Evolutionary conservation across 2,113 vertebrate genomes (phyloP).

Genomic region (Callorhinus ursinus): DNA sequence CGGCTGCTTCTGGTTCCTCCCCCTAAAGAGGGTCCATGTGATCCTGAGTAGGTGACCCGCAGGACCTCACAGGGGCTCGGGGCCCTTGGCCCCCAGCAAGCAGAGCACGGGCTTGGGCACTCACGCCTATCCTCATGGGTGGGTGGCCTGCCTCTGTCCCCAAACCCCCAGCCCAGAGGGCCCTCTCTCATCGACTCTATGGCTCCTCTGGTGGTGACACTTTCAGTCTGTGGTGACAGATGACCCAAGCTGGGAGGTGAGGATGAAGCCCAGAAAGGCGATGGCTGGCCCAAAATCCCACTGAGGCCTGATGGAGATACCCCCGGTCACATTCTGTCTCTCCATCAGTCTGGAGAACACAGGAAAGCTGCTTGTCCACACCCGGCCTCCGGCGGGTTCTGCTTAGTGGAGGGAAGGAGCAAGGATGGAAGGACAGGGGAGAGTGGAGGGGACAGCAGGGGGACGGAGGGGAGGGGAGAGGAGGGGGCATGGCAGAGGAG

Average conservation of each 20-base stretch:
- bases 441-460: fast-evolving
- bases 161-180: background rate
- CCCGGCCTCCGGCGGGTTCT: background rate
- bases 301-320: fast-evolving
- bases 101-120: background rate
- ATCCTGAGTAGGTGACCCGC: background rate
- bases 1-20: background rate
- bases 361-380: too few relatives aligned
- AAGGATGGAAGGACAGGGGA: fast-evolving
- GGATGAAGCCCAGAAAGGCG: background rate
- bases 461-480: too few relatives aligned
- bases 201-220: background rate
- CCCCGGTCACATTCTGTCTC: fast-evolving
- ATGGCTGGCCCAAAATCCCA: fast-evolving
- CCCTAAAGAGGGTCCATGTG: fast-evolving
- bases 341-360: fast-evolving
- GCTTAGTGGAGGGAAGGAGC: background rate
- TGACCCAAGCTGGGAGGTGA: background rate
- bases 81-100: background rate
- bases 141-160: background rate
- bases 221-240: background rate
- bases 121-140: background rate
- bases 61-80: background rate
- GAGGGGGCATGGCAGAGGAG: background rate
- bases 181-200: background rate